Percentiles rank a stretch among this genome's conserved stretches.
phyloP scores from a whole-genome alignment of 2,797 vertebrate species.

The Neopelma chrysocephalum region DNA sequence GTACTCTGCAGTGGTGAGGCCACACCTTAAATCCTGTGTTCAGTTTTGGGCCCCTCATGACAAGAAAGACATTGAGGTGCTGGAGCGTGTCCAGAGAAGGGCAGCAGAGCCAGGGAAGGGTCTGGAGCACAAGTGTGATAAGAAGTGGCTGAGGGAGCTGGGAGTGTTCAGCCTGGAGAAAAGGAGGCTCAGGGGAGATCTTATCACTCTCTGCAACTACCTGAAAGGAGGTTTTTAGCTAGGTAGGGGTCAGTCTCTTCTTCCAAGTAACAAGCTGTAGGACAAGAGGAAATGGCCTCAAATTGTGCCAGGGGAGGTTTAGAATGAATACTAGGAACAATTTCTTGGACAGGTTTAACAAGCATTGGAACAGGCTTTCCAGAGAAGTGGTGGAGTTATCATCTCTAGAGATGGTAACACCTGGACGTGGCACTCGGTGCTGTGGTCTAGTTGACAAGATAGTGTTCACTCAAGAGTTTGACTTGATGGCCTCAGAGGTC shows the following conservation, averaged over 20 bases:
- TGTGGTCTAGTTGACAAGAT: not conserved
- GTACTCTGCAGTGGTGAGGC: fast-evolving
- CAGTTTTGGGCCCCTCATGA: not conserved
- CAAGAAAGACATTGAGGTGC: no score
- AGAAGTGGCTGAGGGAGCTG: not conserved
- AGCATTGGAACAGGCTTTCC: no score
- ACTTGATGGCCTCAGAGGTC: not conserved
- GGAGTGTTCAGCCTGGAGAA: not conserved
- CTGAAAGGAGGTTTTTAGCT: not conserved
- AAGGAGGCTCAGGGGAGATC: not conserved
- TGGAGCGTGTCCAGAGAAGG: not conserved
- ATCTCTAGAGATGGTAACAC: no score
- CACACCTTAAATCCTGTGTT: no score
- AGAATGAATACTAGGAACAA: no score
- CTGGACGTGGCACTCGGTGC: not conserved
- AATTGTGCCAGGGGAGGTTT: no score
- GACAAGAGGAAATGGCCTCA: no score
- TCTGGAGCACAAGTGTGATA: not conserved
- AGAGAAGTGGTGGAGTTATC: no score
- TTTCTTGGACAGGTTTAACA: no score
- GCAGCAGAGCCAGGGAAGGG: fast-evolving
- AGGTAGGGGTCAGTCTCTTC: no score
- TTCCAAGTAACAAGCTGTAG: no score
- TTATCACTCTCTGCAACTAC: no score
- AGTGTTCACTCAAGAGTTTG: not conserved